Evolutionary conservation across 2,113 vertebrate species (phyloP).

Genomic region (Herpailurus yagouaroundi): DNA sequence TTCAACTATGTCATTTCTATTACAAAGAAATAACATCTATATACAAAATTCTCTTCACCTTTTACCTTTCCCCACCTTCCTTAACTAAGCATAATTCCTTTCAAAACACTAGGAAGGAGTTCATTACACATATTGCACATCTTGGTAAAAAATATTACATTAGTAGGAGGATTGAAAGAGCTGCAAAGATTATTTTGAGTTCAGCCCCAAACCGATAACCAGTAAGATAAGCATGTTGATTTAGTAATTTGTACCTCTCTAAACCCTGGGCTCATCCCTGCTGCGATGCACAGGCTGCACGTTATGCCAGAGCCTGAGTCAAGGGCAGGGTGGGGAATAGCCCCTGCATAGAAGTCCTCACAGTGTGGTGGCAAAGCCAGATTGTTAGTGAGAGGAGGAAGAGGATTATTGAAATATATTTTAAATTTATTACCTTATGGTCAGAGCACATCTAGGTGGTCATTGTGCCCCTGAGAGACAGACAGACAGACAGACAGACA

Average conservation of each 20-base stretch:
- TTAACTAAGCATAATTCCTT: not conserved
- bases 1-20: not conserved
- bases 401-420: not conserved
- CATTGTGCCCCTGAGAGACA: not conserved
- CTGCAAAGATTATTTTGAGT: not conserved
- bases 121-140: not conserved
- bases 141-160: not conserved
- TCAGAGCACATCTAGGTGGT: not conserved
- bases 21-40: not conserved
- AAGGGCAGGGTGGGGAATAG: not conserved
- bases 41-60: not conserved
- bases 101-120: not conserved
- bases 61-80: not conserved
- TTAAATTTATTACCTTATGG: not conserved
- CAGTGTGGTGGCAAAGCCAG: not conserved
- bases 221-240: not conserved
- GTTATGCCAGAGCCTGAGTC: not conserved
- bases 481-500: too few species aligned
- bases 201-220: not conserved
- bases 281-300: fast-evolving
- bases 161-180: not conserved
- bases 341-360: not conserved
- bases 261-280: not conserved
- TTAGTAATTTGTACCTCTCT: not conserved
- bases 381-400: not conserved